Conservation (phyloP, 2,888 invertebrate genomes). For the Drymonia ruficornis region DNA sequence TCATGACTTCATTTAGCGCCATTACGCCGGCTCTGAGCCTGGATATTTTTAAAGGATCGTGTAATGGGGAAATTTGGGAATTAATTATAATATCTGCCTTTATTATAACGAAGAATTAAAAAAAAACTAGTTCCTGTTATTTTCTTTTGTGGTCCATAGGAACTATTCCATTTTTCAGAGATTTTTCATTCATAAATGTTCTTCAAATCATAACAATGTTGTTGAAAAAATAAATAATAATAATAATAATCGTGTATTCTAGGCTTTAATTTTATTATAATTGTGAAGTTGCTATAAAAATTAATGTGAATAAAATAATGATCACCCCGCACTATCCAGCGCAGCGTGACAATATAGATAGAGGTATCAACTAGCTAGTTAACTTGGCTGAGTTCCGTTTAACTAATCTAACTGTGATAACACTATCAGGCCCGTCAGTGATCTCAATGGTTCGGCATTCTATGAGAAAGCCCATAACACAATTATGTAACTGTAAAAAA, state of each 20-base stretch:
- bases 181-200: too few species aligned
- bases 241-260: too few species aligned
- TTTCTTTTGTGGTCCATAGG: too few species aligned
- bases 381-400: conserved; percentile 1
- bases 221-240: too few species aligned
- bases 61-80: background rate
- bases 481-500: background rate
- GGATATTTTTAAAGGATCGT: background rate
- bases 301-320: too few species aligned
- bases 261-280: too few species aligned
- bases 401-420: background rate
- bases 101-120: background rate
- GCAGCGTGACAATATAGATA: background rate
- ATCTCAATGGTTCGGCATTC: background rate
- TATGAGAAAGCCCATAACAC: background rate
- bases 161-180: too few species aligned
- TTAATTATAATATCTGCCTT: background rate
- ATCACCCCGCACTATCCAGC: too few species aligned
- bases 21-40: background rate
- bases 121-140: too few species aligned
- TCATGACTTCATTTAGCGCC: background rate
- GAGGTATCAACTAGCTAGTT: background rate
- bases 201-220: too few species aligned
- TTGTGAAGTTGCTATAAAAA: too few species aligned
- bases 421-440: background rate